These are phyloP conservation scores for Drosophila ercepeae DNA, from an alignment of 1,140 invertebrate species.

Conservation along the genomic window DNA sequence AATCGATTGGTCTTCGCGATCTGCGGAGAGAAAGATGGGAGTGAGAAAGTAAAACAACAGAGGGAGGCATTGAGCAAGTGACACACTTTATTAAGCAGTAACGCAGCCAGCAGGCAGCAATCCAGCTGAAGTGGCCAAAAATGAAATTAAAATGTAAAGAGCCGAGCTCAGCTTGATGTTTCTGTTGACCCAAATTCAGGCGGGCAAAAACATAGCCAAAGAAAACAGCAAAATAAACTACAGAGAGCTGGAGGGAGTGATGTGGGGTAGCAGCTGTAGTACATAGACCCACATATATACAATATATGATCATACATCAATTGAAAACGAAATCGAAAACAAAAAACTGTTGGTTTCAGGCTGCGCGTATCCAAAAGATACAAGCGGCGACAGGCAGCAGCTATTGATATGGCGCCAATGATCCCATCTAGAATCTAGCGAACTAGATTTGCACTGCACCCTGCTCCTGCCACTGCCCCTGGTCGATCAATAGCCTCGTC, in stretches of 20 bases:
- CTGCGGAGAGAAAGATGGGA: conserved; percentile 85
- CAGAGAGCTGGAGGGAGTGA: neutral
- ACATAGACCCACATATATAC: neutral
- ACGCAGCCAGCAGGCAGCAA: neutral
- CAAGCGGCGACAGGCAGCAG: conserved; percentile 11
- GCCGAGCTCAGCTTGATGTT: conserved; percentile 74
- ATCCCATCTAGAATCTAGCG: conserved; percentile 35
- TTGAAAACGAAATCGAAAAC: conserved; percentile 44
- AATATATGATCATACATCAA: conserved; percentile 54
- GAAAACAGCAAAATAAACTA: no score
- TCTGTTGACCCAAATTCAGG: conserved; percentile 68
- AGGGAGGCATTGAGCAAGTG: conserved; percentile 12
- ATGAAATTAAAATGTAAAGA: conserved; percentile 25
- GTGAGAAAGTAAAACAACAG: neutral
- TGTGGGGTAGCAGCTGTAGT: no score
- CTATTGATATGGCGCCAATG: conserved; percentile 50
- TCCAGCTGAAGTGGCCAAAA: conserved; percentile 33
- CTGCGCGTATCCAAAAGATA: conserved; percentile 34
- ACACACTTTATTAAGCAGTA: conserved; percentile 40
- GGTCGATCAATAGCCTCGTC: conserved; percentile 18
- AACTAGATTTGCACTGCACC: conserved; percentile 39
- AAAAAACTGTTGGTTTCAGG: conserved; percentile 36
- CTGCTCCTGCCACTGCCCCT: neutral
- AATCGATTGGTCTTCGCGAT: conserved; percentile 99
- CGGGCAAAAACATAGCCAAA: conserved; percentile 42